Conservation (phyloP, 1,140 invertebrate genomes). For the Amphibalanus amphitrite region DNA sequence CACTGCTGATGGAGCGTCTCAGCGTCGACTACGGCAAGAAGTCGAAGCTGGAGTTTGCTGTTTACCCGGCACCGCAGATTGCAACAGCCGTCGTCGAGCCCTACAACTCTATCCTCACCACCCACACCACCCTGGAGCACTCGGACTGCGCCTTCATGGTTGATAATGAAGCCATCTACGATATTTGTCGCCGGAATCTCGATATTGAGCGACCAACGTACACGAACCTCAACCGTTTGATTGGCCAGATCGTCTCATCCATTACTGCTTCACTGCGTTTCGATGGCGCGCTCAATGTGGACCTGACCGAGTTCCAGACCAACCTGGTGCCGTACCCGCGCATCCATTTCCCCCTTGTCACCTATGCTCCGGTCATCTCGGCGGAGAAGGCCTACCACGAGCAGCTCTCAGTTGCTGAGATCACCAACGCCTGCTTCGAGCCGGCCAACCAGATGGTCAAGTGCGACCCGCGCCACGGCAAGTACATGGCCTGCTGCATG, state of each 20-base stretch:
- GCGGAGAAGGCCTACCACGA: constrained; percentile 50
- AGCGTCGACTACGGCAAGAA: constrained; percentile 36
- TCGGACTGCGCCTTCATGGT: constrained; percentile 68
- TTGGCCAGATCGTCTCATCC: constrained; percentile 68
- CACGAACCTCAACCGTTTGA: constrained; percentile 56
- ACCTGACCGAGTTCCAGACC: constrained; percentile 76
- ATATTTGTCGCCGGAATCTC: constrained; percentile 71
- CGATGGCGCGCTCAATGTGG: constrained; percentile 73
- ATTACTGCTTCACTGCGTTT: constrained; percentile 71
- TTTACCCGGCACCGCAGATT: constrained; percentile 73
- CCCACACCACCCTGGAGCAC: constrained; percentile 60
- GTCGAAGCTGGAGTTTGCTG: constrained; percentile 57
- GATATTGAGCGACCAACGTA: constrained; percentile 72
- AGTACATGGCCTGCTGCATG: constrained; percentile 64
- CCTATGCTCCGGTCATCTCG: constrained; percentile 56
- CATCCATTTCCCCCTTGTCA: constrained; percentile 56
- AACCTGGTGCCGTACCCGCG: constrained; percentile 61
- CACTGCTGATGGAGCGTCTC: constrained; percentile 15
- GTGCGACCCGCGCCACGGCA: constrained; percentile 30
- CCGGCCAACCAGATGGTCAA: constrained; percentile 71
- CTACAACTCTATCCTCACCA: constrained; percentile 52
- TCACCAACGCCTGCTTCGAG: constrained; percentile 64
- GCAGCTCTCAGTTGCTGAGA: constrained; percentile 54
- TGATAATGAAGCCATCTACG: constrained; percentile 77
- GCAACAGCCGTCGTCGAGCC: constrained; percentile 29